phyloP scores from a whole-genome alignment of 2,888 invertebrate species.

The Metopia argyrocephala region DNA sequence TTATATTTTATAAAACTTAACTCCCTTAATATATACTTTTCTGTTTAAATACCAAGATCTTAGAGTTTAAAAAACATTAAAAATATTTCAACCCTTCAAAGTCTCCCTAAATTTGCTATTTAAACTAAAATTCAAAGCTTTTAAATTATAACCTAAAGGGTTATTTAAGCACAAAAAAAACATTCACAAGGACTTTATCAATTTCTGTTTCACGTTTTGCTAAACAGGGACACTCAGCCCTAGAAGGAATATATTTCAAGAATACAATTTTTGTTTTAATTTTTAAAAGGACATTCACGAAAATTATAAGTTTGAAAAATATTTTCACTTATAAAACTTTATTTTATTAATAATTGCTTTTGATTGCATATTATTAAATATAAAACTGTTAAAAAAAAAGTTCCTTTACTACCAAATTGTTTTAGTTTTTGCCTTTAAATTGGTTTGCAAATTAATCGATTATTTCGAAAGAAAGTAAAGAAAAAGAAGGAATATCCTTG shows the following conservation, averaged over 20 bases:
- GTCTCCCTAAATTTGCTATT: not conserved
- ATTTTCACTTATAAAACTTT: constrained; percentile 43
- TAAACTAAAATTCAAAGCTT: constrained; percentile 51
- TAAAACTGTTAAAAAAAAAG: not conserved
- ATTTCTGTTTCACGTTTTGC: not conserved
- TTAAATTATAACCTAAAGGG: constrained; percentile 60
- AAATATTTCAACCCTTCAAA: not conserved
- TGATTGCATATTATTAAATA: constrained; percentile 47
- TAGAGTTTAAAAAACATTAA: no score
- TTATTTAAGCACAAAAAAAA: constrained; percentile 47
- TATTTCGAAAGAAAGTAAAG: not conserved
- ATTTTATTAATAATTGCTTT: constrained; percentile 53
- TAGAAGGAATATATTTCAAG: no score
- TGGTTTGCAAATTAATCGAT: constrained; percentile 36
- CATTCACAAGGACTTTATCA: constrained; percentile 28
- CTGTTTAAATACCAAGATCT: no score
- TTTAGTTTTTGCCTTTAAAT: not conserved
- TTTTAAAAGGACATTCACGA: constrained; percentile 40
- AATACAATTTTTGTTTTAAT: no score
- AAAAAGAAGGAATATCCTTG: constrained; percentile 25
- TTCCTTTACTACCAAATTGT: not conserved
- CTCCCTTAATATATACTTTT: not conserved
- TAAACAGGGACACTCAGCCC: not conserved
- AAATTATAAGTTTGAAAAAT: constrained; percentile 54
- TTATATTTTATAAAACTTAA: not conserved